Conservation (phyloP, 2,888 invertebrate species). For the Andrena trimmerana region DNA sequence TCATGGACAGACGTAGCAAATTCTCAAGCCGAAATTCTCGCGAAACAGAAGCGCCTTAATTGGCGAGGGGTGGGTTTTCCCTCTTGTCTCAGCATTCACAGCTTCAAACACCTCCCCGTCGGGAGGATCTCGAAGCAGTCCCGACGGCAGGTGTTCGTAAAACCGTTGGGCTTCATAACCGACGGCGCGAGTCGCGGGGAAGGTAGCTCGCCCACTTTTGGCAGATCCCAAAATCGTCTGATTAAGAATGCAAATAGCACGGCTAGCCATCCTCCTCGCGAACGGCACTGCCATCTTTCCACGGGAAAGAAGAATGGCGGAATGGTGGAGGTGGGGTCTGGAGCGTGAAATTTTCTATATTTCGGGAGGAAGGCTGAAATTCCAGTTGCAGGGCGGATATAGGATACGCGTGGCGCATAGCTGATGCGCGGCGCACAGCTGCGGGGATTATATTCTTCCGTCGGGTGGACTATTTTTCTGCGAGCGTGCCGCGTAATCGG, state of each 20-base stretch:
- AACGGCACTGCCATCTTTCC: conserved; percentile 59
- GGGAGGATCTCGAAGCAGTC: background rate
- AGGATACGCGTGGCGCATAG: conserved; percentile 72
- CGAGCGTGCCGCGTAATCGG: conserved; percentile 42
- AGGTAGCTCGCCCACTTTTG: conserved; percentile 16
- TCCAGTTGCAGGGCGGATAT: conserved; percentile 37
- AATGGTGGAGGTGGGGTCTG: conserved; percentile 3
- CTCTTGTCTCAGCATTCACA: background rate
- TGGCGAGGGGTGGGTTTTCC: background rate
- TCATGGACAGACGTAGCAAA: conserved; percentile 2
- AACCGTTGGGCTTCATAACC: conserved; percentile 28
- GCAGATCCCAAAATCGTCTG: conserved; percentile 65
- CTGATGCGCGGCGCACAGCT: conserved; percentile 79
- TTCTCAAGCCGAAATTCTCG: background rate
- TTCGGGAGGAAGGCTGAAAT: conserved; percentile 67
- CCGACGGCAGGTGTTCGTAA: conserved; percentile 59
- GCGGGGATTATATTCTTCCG: conserved; percentile 75
- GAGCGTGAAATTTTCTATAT: conserved; percentile 71
- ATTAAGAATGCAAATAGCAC: conserved; percentile 81
- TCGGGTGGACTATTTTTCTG: conserved; percentile 66
- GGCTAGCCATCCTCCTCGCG: conserved; percentile 35
- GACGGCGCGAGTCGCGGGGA: background rate
- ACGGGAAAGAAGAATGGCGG: conserved; percentile 20
- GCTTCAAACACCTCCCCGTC: background rate
- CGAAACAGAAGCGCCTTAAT: background rate